Percentiles rank a stretch among this genome's conserved stretches.
Conservation (phyloP, 2,797 vertebrate species). For the Pipistrellus kuhlii region DNA sequence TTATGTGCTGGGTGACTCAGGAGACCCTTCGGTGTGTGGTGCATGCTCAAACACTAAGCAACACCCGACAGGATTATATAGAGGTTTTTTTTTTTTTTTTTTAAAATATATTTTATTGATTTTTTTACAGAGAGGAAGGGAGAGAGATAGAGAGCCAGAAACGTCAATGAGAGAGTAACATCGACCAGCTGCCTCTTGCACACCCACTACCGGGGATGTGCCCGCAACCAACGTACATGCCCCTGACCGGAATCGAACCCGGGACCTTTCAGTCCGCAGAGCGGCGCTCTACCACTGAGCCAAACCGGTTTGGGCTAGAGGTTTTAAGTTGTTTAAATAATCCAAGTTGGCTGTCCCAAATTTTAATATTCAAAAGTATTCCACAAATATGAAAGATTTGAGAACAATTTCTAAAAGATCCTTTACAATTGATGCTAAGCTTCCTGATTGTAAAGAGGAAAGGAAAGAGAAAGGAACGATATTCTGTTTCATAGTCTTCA, state of each 20-base stretch:
- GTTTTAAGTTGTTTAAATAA: conserved; percentile 50
- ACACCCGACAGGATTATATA: background rate
- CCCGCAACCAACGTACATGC: too few relatives aligned
- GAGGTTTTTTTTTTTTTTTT: too few relatives aligned
- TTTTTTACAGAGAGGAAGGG: too few relatives aligned
- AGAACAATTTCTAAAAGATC: conserved; percentile 39
- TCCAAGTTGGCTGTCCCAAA: conserved; percentile 17
- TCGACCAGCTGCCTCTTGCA: too few relatives aligned
- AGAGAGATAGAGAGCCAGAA: too few relatives aligned
- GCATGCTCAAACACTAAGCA: background rate
- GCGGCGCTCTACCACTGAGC: too few relatives aligned
- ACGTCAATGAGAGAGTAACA: too few relatives aligned
- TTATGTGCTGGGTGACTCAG: background rate
- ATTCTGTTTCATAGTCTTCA: background rate
- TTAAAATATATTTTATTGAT: too few relatives aligned
- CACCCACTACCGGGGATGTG: too few relatives aligned
- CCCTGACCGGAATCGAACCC: too few relatives aligned
- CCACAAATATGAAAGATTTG: conserved; percentile 32
- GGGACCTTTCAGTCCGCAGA: too few relatives aligned
- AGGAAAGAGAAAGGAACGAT: background rate
- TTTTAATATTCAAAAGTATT: conserved; percentile 48
- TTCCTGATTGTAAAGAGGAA: conserved; percentile 5
- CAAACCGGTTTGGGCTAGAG: too few relatives aligned
- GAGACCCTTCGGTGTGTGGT: background rate
- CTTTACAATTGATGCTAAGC: background rate